Percentiles rank a stretch among this genome's conserved stretches.
Evolutionary conservation across 2,797 vertebrate genomes (phyloP).

Genomic region (Cirrhinus mrigala): DNA sequence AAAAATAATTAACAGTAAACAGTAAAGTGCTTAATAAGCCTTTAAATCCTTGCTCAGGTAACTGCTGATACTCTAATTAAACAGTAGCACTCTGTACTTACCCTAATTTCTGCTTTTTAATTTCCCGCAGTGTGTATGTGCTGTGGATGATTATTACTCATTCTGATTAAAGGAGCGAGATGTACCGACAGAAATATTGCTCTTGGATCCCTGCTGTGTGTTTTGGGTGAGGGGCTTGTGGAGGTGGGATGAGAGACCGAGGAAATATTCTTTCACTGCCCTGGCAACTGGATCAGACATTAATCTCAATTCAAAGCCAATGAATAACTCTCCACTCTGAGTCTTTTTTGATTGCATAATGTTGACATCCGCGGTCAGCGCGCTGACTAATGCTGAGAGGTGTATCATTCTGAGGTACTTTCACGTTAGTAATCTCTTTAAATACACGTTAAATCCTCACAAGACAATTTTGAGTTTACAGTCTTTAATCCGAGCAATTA

Average conservation of each 20-base stretch:
- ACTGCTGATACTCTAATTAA: slow-evolving; percentile 25
- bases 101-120: slow-evolving; percentile 14
- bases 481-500: slow-evolving; percentile 7
- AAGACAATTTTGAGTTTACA: neutral
- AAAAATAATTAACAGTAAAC: slow-evolving; percentile 5
- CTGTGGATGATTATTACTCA: slow-evolving; percentile 16
- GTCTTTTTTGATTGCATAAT: slow-evolving; percentile 46
- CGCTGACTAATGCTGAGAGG: neutral
- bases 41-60: slow-evolving; percentile 18
- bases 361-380: neutral
- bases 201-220: slow-evolving; percentile 12
- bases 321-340: slow-evolving; percentile 31
- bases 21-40: neutral
- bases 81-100: slow-evolving; percentile 13
- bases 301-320: slow-evolving; percentile 34
- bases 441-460: neutral
- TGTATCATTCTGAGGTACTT: neutral
- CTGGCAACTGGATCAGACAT: slow-evolving; percentile 54
- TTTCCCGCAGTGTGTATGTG: slow-evolving; percentile 20
- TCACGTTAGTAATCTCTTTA: neutral
- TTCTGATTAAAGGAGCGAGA: slow-evolving; percentile 30
- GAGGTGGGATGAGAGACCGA: slow-evolving; percentile 11
- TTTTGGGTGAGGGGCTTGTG: slow-evolving; percentile 14
- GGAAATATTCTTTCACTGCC: slow-evolving; percentile 44
- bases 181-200: slow-evolving; percentile 15